Base-by-base conservation (phyloP, 2,888 invertebrate species). In the Philonicus albiceps region DNA sequence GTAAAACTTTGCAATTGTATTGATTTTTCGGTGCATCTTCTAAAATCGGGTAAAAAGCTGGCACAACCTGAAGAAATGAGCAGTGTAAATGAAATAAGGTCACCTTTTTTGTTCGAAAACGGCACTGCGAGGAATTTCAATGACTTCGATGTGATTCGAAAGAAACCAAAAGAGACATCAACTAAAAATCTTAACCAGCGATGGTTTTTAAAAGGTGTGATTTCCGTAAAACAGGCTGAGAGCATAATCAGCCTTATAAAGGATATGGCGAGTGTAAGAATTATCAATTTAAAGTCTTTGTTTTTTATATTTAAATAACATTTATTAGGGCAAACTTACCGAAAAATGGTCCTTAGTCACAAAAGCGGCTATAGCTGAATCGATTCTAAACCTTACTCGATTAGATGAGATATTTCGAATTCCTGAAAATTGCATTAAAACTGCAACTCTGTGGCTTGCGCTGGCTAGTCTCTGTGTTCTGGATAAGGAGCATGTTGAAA, bases 391-490 rank as follows among this genome's bases (percentile, higher is more conserved):
- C 90, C 93, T 98, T 83, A 97, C 98, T 0, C 95, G 96, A 89
- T 92, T 98, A 86, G 94, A 95, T 87, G 98, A 98, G 90, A 93
- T 93, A 22, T 95, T 96, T 88, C 94, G 98, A 81, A 93, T 94
- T 8, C 97, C 97, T 0, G 94, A 94, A 75, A 94, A 95, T 88
- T 98, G 98, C 91, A 93, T 98, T 75, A 95, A 95, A 89, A 95
- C 96, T 40, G 96, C 98, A 1, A 96, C 96, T 0, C 93, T 98
- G 85, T 99, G 99, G 99, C 92, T 98, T 89, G 96, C 98, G 0
- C 93, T 99, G 84, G 97, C 98, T 0, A 97, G 99, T 0, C 94
- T 99, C 16, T 98, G 98, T 91, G 97, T 98, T 3, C 94, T 99
- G 88, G 97, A 98, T 90, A 96, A 96, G 86, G 97, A 98, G 88